A percentile compares a stretch with the other conserved stretches of the same genome.
Conservation (phyloP, 2,888 invertebrate genomes). For the Rhogogaster chlorosoma region DNA sequence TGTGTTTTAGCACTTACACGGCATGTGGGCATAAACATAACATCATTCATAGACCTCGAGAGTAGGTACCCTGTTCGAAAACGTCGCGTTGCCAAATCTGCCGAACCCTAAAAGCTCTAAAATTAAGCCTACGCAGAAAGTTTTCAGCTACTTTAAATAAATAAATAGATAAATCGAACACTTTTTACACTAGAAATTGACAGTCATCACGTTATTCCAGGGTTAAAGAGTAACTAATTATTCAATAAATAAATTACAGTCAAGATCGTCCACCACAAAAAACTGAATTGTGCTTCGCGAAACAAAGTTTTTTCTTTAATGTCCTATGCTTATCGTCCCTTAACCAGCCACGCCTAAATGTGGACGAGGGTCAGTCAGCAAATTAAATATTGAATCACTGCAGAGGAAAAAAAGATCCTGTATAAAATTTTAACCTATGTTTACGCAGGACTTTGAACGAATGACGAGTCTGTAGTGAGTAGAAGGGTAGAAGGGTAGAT, state of each 20-base stretch:
- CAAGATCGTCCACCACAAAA: no score
- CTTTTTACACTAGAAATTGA: background rate
- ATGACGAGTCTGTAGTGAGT: background rate
- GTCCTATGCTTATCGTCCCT: background rate
- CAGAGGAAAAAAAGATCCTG: background rate
- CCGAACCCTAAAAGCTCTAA: slow-evolving; percentile 15
- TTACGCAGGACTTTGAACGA: background rate
- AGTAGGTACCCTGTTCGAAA: background rate
- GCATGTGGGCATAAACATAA: slow-evolving; percentile 35
- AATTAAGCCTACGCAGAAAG: background rate
- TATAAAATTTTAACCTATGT: background rate
- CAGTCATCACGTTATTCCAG: background rate
- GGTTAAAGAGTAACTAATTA: no score
- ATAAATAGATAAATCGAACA: background rate
- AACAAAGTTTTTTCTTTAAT: background rate
- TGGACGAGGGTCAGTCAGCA: background rate
- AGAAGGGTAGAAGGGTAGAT: no score
- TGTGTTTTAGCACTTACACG: slow-evolving; percentile 48
- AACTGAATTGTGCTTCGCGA: no score
- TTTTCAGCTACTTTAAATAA: background rate
- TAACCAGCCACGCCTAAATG: background rate
- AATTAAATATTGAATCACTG: background rate
- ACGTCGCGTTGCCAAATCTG: slow-evolving; percentile 17
- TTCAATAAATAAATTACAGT: no score
- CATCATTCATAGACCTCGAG: slow-evolving; percentile 21